A percentile compares a stretch with the other conserved stretches of the same genome.
phyloP scores from a whole-genome alignment of 2,113 vertebrate species.

The Astur gentilis region DNA sequence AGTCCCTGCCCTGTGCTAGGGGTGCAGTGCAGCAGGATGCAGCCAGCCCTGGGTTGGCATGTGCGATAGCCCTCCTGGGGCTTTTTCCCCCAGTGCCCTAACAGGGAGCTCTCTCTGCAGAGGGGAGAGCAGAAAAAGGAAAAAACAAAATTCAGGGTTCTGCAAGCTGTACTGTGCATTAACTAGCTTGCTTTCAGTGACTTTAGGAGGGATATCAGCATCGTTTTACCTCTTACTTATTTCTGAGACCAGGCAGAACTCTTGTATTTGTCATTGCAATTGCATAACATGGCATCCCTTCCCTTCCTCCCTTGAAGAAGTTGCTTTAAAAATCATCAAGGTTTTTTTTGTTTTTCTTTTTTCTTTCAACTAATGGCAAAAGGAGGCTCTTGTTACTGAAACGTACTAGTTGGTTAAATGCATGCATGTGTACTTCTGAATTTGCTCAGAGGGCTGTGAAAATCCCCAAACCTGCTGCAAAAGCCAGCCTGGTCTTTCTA shows the following conservation, averaged over 20 bases:
- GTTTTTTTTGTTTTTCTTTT: too few species aligned
- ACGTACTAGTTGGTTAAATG: background rate
- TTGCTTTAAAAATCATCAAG: background rate
- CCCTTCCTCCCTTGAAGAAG: background rate
- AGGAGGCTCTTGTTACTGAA: background rate
- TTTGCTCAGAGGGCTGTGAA: background rate
- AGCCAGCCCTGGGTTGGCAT: background rate
- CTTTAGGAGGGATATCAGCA: background rate
- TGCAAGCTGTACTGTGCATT: accelerated
- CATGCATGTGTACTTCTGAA: background rate
- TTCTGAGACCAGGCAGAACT: background rate
- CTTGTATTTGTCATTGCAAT: background rate
- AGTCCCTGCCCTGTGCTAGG: background rate
- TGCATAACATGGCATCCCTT: background rate
- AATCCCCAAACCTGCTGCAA: background rate
- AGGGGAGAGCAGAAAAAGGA: background rate
- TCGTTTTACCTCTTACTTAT: background rate
- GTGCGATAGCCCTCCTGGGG: background rate
- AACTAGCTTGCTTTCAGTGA: background rate
- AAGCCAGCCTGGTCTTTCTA: background rate
- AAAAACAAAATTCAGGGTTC: background rate
- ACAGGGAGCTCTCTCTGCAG: background rate
- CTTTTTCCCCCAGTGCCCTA: background rate
- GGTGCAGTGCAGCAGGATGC: accelerated
- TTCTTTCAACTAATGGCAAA: background rate